Conservation (phyloP, 2,797 vertebrate species). For the Alcedo atthis region DNA sequence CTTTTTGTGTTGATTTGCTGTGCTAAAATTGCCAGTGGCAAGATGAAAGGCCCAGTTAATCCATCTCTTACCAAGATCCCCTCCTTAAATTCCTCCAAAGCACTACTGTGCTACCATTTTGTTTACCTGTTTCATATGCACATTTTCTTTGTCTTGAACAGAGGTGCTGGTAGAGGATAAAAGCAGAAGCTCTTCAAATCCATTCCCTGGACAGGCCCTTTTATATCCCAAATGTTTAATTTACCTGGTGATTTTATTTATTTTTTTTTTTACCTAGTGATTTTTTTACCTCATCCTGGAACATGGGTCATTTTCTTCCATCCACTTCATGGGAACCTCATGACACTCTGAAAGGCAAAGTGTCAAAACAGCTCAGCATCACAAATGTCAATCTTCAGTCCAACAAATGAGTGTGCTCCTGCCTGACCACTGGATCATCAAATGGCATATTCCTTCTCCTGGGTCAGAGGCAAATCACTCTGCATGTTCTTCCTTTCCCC, state of each 20-base stretch:
- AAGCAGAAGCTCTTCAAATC: not conserved
- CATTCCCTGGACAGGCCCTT: not conserved
- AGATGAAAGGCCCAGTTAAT: not conserved
- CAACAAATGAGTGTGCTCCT: not conserved
- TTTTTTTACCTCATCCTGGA: not conserved
- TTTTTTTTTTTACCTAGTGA: not conserved
- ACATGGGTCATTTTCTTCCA: not conserved
- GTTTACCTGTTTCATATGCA: not conserved
- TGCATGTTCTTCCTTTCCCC: not conserved
- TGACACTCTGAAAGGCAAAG: not conserved
- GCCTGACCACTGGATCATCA: not conserved
- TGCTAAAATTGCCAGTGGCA: not conserved
- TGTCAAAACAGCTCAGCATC: not conserved
- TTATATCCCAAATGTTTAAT: not conserved
- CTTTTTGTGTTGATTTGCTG: not conserved
- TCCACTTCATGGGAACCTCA: rapidly evolving
- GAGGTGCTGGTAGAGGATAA: not conserved
- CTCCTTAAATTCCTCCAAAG: not conserved
- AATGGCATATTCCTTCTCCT: not conserved
- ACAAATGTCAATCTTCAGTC: not conserved
- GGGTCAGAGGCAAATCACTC: not conserved
- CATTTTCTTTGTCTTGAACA: not conserved
- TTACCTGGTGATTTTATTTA: not conserved
- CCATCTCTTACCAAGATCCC: not conserved
- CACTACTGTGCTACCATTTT: not conserved